A percentile compares a stretch with the other conserved stretches of the same genome.
Evolutionary conservation across 2,888 invertebrate genomes (phyloP).

Genomic region (Ormia ochracea): DNA sequence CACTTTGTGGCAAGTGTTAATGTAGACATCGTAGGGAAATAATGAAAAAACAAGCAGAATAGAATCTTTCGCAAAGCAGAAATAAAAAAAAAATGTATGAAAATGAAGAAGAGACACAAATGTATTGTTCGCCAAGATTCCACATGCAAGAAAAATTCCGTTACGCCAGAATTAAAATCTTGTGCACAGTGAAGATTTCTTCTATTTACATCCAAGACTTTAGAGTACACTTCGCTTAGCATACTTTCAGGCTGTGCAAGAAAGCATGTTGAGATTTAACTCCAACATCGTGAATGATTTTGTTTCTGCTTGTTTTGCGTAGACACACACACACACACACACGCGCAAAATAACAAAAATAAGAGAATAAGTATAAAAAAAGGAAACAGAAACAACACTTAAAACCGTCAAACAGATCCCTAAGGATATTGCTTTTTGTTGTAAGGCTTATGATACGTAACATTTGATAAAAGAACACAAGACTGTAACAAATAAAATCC

Average conservation of each 20-base stretch:
- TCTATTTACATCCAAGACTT: background rate
- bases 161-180: constrained; percentile 10
- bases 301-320: background rate
- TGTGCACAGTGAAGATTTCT: background rate
- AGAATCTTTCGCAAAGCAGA: background rate
- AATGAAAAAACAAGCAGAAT: background rate
- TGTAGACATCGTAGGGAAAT: constrained; percentile 22
- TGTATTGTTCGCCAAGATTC: background rate
- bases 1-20: constrained; percentile 44
- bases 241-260: constrained; percentile 44
- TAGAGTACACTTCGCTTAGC: constrained; percentile 4
- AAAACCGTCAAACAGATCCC: constrained; percentile 46
- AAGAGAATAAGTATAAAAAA: background rate
- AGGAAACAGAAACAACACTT: constrained; percentile 25
- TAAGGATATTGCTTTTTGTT: constrained; percentile 39
- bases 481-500: background rate
- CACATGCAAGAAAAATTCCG: constrained; percentile 7
- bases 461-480: constrained; percentile 19
- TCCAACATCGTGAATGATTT: background rate
- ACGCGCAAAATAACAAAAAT: no score
- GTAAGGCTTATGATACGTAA: constrained; percentile 19
- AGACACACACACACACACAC: no score
- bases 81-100: background rate
- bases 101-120: background rate
- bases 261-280: constrained; percentile 29